A percentile compares a stretch with the other conserved stretches of the same genome.
phyloP scores from a whole-genome alignment of 1,140 invertebrate species.

The Zaprionus nigranus region DNA sequence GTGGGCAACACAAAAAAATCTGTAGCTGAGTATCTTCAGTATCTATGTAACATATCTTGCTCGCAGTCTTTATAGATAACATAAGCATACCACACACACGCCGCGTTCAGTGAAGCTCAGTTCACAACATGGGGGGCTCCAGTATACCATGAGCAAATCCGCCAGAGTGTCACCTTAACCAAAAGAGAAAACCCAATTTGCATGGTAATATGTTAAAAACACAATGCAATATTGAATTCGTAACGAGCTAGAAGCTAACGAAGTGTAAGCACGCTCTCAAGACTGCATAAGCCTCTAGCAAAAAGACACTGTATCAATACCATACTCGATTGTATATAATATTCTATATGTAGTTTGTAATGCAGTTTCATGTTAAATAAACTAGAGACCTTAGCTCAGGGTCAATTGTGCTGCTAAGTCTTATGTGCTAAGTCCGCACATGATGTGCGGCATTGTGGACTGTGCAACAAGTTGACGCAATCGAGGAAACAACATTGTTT shows the following conservation, averaged over 20 bases:
- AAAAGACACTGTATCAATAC: neutral
- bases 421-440: neutral
- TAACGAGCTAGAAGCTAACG: neutral
- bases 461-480: neutral
- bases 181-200: neutral
- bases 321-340: neutral
- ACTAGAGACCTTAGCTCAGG: neutral
- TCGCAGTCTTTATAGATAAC: no score
- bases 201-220: neutral
- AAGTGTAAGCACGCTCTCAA: no score
- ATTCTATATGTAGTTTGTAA: neutral
- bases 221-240: neutral
- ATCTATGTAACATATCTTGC: neutral
- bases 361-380: neutral
- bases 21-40: neutral
- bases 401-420: neutral
- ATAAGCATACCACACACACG: neutral
- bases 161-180: neutral
- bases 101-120: neutral
- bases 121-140: no score
- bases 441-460: neutral
- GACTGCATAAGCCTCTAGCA: neutral
- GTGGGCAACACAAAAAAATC: neutral
- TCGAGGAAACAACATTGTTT: neutral
- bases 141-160: neutral